A percentile compares a stretch with the other conserved stretches of the same genome.
These are phyloP conservation scores for Halichoerus grypus DNA, from an alignment of 2,113 vertebrate species.

Conservation along the genomic window DNA sequence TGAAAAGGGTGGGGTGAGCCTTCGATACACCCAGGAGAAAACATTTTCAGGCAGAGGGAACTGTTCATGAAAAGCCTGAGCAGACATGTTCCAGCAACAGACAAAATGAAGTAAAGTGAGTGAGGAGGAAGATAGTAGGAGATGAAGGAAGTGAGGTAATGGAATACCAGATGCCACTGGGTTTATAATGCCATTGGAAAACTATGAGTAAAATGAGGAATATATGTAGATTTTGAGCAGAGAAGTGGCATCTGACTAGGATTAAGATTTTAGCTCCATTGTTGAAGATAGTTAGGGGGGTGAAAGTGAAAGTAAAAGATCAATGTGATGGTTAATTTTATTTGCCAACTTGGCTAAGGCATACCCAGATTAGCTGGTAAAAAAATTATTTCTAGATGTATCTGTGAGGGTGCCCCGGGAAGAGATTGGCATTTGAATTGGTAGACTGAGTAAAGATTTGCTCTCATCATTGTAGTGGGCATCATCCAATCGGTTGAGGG, in stretches of 20 bases:
- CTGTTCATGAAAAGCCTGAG: not conserved
- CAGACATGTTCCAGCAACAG: not conserved
- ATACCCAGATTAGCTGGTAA: not conserved
- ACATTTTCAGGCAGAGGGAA: not conserved
- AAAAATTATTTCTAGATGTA: not conserved
- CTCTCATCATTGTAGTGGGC: not conserved
- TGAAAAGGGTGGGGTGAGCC: not conserved
- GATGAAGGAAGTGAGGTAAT: not conserved
- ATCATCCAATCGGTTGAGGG: not conserved
- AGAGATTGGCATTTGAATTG: not conserved
- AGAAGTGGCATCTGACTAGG: not conserved
- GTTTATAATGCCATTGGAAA: conserved; percentile 24
- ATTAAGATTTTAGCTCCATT: not conserved
- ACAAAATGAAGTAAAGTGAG: not conserved
- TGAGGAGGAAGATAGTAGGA: not conserved
- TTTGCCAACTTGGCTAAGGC: not conserved
- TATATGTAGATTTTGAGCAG: not conserved
- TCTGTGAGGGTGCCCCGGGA: not conserved
- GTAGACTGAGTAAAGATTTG: not conserved
- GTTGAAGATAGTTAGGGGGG: not conserved
- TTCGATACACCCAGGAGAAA: not conserved
- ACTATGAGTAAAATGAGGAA: not conserved
- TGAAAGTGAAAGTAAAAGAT: not conserved
- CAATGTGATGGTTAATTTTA: not conserved
- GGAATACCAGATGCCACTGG: not conserved